These are phyloP conservation scores for Aproaerema taeniolella DNA, from an alignment of 2,888 invertebrate species.

Conservation along the genomic window DNA sequence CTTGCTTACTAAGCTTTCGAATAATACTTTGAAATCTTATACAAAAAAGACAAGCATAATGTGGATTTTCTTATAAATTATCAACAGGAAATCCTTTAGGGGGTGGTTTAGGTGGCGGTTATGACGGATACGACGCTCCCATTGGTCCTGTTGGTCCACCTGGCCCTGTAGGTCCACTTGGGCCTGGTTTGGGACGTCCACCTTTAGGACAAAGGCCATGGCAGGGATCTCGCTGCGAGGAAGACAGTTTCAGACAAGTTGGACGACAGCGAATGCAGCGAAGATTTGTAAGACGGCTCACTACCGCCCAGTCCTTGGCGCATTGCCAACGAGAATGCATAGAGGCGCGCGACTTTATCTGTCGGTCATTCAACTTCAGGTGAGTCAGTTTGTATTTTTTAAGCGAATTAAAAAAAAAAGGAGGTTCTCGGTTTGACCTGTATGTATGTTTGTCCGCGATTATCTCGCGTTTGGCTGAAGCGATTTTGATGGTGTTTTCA, in stretches of 20 bases:
- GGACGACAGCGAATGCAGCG: conserved; percentile 88
- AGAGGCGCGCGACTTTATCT: conserved; percentile 88
- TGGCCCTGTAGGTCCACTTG: conserved; percentile 39
- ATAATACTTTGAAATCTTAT: neutral
- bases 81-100: conserved; percentile 22
- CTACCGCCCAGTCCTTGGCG: conserved; percentile 84
- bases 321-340: conserved; percentile 92
- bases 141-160: conserved; percentile 47
- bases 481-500: too few relatives aligned
- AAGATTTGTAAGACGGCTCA: conserved; percentile 85
- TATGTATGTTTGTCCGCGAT: too few relatives aligned
- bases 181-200: conserved; percentile 41
- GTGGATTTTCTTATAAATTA: too few relatives aligned
- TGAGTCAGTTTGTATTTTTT: conserved; percentile 39
- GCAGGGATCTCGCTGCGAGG: conserved; percentile 84
- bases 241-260: conserved; percentile 90
- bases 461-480: too few relatives aligned
- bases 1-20: too few relatives aligned
- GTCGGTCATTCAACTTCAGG: conserved; percentile 92
- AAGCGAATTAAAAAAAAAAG: too few relatives aligned
- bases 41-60: neutral
- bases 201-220: conserved; percentile 55
- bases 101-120: conserved; percentile 43
- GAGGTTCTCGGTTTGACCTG: too few relatives aligned
- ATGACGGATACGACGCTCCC: conserved; percentile 42